A percentile compares a stretch with the other conserved stretches of the same genome.
These are phyloP conservation scores for Amphiprion percula DNA, from an alignment of 2,113 vertebrate genomes.

Conservation along the genomic window DNA sequence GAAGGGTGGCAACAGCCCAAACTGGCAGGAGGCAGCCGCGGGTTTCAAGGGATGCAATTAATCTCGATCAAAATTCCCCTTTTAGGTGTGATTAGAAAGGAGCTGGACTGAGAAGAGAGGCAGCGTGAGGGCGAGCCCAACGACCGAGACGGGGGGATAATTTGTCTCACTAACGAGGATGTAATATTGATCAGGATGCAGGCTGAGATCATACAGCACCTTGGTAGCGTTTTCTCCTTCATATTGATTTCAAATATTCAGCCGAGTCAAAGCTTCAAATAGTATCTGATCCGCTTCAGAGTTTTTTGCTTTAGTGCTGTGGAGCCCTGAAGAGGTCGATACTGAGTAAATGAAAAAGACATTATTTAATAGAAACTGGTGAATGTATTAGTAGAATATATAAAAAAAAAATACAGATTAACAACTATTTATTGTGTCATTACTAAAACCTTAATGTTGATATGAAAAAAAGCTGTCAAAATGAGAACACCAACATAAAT, in stretches of 20 bases:
- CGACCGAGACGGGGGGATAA: conserved; percentile 58
- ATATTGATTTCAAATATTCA: conserved; percentile 57
- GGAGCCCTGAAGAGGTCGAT: neutral
- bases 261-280: conserved; percentile 42
- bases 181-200: conserved; percentile 80
- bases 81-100: conserved; percentile 75
- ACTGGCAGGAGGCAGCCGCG: conserved; percentile 42
- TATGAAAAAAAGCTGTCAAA: too few species aligned
- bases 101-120: conserved; percentile 44
- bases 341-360: neutral
- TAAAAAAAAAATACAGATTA: too few species aligned
- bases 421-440: too few species aligned
- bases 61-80: conserved; percentile 71
- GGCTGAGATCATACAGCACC: conserved; percentile 61
- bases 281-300: conserved; percentile 29
- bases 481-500: too few species aligned
- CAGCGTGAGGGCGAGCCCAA: conserved; percentile 29
- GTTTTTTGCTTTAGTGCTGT: neutral
- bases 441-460: too few species aligned
- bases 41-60: conserved; percentile 77
- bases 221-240: conserved; percentile 25
- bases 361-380: neutral
- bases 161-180: conserved; percentile 81
- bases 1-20: conserved; percentile 48
- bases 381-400: too few species aligned